Conservation (phyloP, 2,888 invertebrate species). For the Aleiodes leptofemur region DNA sequence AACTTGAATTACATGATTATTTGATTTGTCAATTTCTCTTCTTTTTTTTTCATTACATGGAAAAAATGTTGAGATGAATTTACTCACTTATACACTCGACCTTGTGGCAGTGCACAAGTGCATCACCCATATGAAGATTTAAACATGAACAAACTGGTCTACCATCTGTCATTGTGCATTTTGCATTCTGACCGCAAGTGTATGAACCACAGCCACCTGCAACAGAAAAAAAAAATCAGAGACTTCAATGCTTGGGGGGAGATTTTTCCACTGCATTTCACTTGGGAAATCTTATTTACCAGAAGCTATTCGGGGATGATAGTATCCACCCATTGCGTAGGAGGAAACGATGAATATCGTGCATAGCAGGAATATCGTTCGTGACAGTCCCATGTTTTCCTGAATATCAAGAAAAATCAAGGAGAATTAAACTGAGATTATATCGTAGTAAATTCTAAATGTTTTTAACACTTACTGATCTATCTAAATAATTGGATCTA, state of each 20-base stretch:
- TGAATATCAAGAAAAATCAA: constrained; percentile 35
- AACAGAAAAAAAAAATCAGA: constrained; percentile 15
- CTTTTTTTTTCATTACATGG: background rate
- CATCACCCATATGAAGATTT: constrained; percentile 88
- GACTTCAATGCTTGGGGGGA: background rate
- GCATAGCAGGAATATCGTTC: constrained; percentile 61
- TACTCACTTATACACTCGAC: constrained; percentile 84
- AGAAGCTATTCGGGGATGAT: constrained; percentile 56
- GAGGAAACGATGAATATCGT: constrained; percentile 48
- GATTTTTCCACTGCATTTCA: background rate
- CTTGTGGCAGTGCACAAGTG: constrained; percentile 83
- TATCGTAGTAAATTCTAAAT: background rate
- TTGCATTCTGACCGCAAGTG: constrained; percentile 74
- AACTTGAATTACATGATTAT: constrained; percentile 75
- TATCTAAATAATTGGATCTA: background rate
- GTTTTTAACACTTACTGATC: background rate
- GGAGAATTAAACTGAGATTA: constrained; percentile 7
- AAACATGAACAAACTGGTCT: constrained; percentile 89
- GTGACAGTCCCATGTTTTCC: constrained; percentile 56
- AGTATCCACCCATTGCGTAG: constrained; percentile 55
- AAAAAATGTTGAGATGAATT: constrained; percentile 8
- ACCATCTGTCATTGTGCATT: constrained; percentile 78
- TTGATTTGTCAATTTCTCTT: background rate
- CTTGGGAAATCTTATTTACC: constrained; percentile 55
- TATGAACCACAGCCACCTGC: constrained; percentile 67